Evolutionary conservation across 2,113 vertebrate genomes (phyloP).

Genomic region (Aix galericulata): DNA sequence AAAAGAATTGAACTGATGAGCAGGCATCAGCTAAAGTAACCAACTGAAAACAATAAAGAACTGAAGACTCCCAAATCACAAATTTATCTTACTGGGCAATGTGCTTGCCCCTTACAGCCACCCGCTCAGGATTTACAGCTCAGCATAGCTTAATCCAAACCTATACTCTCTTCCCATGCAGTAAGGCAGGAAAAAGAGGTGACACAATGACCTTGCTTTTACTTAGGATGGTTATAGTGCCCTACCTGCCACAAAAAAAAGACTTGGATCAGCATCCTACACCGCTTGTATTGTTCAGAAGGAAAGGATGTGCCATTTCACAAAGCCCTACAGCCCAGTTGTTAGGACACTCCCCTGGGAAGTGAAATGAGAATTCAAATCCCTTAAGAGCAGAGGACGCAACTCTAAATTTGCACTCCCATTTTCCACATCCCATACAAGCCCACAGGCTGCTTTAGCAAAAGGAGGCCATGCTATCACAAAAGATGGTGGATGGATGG

Average conservation of each 20-base stretch:
- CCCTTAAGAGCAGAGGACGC: background rate
- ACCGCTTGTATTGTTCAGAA: background rate
- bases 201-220: background rate
- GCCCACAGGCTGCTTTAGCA: background rate
- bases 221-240: background rate
- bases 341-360: background rate
- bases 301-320: background rate
- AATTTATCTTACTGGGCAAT: background rate
- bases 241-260: background rate
- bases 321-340: background rate
- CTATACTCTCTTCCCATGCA: background rate
- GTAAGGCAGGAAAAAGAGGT: background rate
- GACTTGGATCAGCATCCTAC: background rate
- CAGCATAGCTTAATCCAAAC: background rate
- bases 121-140: background rate
- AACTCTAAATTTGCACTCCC: background rate
- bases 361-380: background rate
- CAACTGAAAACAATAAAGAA: background rate
- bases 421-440: background rate
- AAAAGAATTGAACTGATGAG: background rate
- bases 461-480: background rate
- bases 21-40: background rate
- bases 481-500: background rate
- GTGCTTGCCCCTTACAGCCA: background rate
- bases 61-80: background rate